These are phyloP conservation scores for Trematocara unimaculatum DNA, from an alignment of 2,113 vertebrate genomes.

Conservation along the genomic window DNA sequence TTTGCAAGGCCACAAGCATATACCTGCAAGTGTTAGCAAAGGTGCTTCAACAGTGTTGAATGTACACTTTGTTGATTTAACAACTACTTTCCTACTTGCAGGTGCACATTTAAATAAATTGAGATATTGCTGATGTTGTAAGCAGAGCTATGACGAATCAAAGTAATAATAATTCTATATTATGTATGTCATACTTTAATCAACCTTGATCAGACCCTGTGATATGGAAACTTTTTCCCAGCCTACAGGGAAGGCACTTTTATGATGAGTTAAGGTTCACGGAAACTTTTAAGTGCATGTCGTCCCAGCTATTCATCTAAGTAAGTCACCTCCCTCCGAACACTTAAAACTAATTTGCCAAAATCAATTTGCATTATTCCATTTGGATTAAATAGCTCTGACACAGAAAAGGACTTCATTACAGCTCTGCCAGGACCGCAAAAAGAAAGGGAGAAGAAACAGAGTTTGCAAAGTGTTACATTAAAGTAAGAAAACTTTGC, in stretches of 20 bases:
- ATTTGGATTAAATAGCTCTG: not conserved
- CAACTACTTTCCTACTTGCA: not conserved
- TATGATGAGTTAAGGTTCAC: not conserved
- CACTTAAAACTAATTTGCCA: not conserved
- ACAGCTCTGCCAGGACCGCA: not conserved
- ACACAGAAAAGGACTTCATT: not conserved
- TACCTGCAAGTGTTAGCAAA: not conserved
- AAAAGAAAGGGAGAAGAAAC: not conserved
- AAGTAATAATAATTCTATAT: not conserved
- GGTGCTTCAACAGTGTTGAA: not conserved
- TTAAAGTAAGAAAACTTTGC: not conserved
- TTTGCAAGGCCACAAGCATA: not conserved
- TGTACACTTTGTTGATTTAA: not conserved
- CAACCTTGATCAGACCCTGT: not conserved
- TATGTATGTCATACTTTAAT: not conserved
- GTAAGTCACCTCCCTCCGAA: not conserved
- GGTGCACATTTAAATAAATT: not conserved
- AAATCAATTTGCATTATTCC: not conserved
- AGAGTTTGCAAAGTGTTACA: not conserved
- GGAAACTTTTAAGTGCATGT: not conserved
- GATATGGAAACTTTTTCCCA: not conserved
- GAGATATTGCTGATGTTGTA: not conserved
- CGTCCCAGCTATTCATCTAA: not conserved
- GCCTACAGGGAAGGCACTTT: not conserved
- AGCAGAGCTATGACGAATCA: not conserved